These are phyloP conservation scores for Pemphredon lugubris DNA, from an alignment of 2,888 invertebrate genomes.

Conservation along the genomic window DNA sequence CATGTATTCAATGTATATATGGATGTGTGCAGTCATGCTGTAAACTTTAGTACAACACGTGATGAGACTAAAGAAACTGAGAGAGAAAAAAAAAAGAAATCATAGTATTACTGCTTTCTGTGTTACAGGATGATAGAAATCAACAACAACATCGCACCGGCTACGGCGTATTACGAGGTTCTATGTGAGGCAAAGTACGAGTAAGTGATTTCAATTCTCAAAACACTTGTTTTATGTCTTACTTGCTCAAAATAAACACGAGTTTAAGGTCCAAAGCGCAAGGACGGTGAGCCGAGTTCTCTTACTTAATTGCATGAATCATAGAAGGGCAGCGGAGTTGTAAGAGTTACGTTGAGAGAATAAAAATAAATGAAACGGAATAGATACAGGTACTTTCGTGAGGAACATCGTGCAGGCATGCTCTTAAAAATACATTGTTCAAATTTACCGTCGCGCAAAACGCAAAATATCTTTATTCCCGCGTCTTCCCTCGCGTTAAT, in stretches of 20 bases:
- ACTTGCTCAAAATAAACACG: not conserved
- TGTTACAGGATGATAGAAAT: constrained; percentile 64
- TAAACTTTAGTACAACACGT: constrained; percentile 56
- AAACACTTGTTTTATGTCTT: constrained; percentile 1
- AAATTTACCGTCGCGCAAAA: not conserved
- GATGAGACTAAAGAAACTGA: constrained; percentile 43
- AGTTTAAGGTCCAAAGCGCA: too few relatives aligned
- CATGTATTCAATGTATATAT: constrained; percentile 33
- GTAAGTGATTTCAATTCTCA: constrained; percentile 35
- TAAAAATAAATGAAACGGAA: constrained; percentile 1
- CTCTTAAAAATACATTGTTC: constrained; percentile 23
- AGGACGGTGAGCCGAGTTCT: too few relatives aligned
- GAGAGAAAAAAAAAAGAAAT: constrained; percentile 34
- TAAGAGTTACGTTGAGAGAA: constrained; percentile 3
- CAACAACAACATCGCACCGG: constrained; percentile 69
- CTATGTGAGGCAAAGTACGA: constrained; percentile 71
- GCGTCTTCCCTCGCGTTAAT: too few relatives aligned
- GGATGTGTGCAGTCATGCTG: constrained; percentile 66
- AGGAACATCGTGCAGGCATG: constrained; percentile 47
- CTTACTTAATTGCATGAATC: too few relatives aligned
- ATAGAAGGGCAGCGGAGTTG: not conserved
- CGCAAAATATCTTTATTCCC: constrained; percentile 6
- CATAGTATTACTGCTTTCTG: too few relatives aligned
- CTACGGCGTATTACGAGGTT: constrained; percentile 67
- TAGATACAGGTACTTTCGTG: constrained; percentile 23